Conservation (phyloP, 2,888 invertebrate genomes). For the Rhingia campestris region DNA sequence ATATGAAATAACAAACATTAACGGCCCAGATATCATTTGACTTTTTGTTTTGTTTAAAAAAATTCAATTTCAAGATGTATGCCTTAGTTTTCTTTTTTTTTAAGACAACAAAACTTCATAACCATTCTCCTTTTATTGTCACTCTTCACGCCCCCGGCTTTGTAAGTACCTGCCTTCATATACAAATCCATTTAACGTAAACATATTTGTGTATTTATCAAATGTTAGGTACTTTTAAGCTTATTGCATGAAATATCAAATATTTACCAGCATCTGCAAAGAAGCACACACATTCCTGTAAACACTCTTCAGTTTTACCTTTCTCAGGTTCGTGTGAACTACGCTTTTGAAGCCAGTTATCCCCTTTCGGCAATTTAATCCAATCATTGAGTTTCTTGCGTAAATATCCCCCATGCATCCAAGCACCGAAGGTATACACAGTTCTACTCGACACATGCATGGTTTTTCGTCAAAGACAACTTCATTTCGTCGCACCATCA, state of each 20-base stretch:
- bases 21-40: no score
- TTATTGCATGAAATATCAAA: conserved; percentile 26
- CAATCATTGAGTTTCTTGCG: conserved; percentile 66
- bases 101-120: no score
- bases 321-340: not conserved
- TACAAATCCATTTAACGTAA: not conserved
- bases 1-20: no score
- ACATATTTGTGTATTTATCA: conserved; percentile 22
- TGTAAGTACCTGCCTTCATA: no score
- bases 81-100: no score
- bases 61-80: no score
- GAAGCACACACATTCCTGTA: not conserved
- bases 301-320: conserved; percentile 3
- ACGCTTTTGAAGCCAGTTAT: conserved; percentile 39
- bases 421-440: conserved; percentile 26
- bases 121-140: no score
- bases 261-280: conserved; percentile 22
- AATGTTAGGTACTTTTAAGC: conserved; percentile 7
- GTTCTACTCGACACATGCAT: conserved; percentile 27
- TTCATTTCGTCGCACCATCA: conserved; percentile 70
- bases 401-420: conserved; percentile 50
- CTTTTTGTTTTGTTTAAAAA: no score
- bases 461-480: conserved; percentile 64
- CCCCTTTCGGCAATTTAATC: conserved; percentile 59
- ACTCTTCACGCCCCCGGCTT: no score